These are phyloP conservation scores for Toxotes lorentzi DNA, from an alignment of 2,797 vertebrate species.

Conservation along the genomic window DNA sequence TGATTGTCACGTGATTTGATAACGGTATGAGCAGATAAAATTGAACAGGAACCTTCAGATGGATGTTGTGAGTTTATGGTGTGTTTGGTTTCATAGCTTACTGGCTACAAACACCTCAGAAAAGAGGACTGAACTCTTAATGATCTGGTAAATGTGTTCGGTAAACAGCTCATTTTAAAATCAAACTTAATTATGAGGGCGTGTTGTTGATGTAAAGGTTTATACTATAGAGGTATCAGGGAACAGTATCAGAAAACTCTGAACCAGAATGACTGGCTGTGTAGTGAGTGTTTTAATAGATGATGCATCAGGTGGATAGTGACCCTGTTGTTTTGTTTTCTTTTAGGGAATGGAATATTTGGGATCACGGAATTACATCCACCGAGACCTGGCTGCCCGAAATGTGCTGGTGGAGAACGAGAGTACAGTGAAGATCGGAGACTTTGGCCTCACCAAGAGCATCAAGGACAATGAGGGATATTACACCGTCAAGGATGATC, in stretches of 20 bases:
- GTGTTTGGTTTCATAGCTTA: background rate
- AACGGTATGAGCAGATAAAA: background rate
- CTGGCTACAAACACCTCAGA: background rate
- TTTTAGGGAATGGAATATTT: slow-evolving; percentile 96
- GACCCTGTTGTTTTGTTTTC: background rate
- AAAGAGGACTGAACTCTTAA: background rate
- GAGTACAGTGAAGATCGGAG: slow-evolving; percentile 95
- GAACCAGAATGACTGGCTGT: background rate
- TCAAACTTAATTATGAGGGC: no score
- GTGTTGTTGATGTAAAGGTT: background rate
- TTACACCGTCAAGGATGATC: slow-evolving; percentile 95
- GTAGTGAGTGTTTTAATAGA: background rate
- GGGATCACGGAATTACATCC: slow-evolving; percentile 94
- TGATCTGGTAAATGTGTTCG: background rate
- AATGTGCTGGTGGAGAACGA: slow-evolving; percentile 97
- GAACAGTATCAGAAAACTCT: background rate
- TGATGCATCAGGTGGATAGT: background rate
- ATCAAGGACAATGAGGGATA: slow-evolving; percentile 97
- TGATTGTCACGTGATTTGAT: background rate
- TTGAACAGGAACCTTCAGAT: background rate
- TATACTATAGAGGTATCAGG: background rate
- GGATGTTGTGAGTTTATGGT: background rate
- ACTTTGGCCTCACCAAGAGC: slow-evolving; percentile 97
- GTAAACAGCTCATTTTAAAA: background rate
- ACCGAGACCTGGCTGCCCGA: slow-evolving; percentile 95